Evolutionary conservation across 2,113 vertebrate genomes (phyloP).

Genomic region (Tautogolabrus adspersus): DNA sequence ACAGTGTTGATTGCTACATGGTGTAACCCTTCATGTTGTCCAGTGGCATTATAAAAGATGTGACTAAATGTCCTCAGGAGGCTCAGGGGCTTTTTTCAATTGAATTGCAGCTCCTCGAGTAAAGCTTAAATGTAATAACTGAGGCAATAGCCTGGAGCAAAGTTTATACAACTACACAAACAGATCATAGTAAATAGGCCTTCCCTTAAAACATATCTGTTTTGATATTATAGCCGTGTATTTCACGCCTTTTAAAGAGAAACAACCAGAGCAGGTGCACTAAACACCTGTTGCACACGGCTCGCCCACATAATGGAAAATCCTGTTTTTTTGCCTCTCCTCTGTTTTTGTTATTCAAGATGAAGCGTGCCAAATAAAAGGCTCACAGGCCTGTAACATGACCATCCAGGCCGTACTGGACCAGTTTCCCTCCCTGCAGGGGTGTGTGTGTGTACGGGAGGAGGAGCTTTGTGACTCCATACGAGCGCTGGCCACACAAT

Average conservation of each 20-base stretch:
- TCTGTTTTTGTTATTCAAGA: constrained; percentile 78
- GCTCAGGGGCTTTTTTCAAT: constrained; percentile 19
- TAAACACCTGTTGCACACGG: constrained; percentile 49
- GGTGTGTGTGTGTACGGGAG: constrained; percentile 83
- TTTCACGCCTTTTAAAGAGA: constrained; percentile 2
- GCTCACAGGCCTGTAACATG: constrained; percentile 81
- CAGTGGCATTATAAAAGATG: not conserved
- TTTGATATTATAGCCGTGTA: not conserved
- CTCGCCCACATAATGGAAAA: constrained; percentile 42
- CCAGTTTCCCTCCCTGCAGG: constrained; percentile 79
- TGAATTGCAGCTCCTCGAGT: constrained; percentile 42
- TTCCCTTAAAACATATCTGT: not conserved
- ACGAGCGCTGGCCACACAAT: constrained; percentile 79
- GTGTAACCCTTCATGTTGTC: not conserved
- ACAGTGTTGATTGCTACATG: not conserved
- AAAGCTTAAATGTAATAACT: constrained; percentile 59
- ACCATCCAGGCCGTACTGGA: constrained; percentile 81
- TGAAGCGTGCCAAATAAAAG: constrained; percentile 84
- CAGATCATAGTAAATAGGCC: not conserved
- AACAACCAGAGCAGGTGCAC: constrained; percentile 6
- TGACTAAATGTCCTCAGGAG: constrained; percentile 37
- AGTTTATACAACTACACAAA: constrained; percentile 14
- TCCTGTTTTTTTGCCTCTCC: constrained; percentile 57
- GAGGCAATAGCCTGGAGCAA: constrained; percentile 55
- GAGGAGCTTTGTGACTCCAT: constrained; percentile 80